A percentile compares a stretch with the other conserved stretches of the same genome.
Evolutionary conservation across 2,113 vertebrate species (phyloP).

Genomic region (Indicator indicator): DNA sequence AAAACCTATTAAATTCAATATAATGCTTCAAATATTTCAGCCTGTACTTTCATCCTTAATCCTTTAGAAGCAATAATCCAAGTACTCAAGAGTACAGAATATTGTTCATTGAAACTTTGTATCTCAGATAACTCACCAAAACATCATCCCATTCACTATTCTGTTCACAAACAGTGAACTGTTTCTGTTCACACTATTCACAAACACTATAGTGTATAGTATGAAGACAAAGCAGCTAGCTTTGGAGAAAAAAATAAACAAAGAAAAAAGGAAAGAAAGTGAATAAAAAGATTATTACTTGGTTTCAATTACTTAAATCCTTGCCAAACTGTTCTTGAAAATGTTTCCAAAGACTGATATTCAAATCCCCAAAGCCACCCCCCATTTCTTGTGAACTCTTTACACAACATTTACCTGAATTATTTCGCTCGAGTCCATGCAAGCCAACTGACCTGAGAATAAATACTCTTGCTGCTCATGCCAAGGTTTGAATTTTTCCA

Average conservation of each 20-base stretch:
- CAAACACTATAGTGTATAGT: background rate
- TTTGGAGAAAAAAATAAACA: background rate
- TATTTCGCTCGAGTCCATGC: background rate
- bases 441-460: background rate
- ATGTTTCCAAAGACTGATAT: background rate
- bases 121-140: background rate
- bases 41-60: background rate
- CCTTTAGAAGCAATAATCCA: no score
- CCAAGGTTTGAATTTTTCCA: background rate
- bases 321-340: background rate
- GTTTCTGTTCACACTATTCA: no score
- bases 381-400: background rate
- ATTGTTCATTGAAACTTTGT: no score
- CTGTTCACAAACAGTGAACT: no score
- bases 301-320: background rate
- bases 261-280: background rate
- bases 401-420: background rate
- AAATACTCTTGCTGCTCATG: background rate
- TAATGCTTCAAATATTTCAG: background rate
- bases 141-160: background rate
- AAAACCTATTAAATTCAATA: background rate
- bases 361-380: background rate
- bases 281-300: background rate
- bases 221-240: background rate
- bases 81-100: no score